These are phyloP conservation scores for Pammene fasciana DNA, from an alignment of 2,888 invertebrate genomes.

Conservation along the genomic window DNA sequence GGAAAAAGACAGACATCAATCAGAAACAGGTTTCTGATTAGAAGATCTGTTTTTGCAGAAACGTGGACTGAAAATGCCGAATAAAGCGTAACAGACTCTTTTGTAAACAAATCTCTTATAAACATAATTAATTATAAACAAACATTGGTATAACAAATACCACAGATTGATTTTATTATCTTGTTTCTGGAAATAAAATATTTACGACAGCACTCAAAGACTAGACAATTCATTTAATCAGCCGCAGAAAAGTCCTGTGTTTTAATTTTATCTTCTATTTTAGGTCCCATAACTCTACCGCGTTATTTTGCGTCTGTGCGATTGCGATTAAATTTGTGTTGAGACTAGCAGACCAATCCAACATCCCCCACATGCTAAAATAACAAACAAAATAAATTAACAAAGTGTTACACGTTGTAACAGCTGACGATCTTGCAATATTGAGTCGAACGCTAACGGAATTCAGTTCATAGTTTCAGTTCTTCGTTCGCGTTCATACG, in stretches of 20 bases:
- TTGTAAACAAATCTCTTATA: neutral
- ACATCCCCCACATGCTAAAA: slow-evolving; percentile 10
- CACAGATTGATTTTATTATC: neutral
- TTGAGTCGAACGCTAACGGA: slow-evolving; percentile 34
- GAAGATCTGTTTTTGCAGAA: too few relatives aligned
- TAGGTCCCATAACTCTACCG: too few relatives aligned
- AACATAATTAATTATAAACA: neutral
- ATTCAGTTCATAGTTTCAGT: slow-evolving; percentile 37
- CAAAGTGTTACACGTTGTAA: slow-evolving; percentile 32
- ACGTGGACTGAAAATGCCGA: too few relatives aligned
- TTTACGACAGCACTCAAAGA: slow-evolving; percentile 1
- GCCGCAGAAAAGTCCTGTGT: neutral
- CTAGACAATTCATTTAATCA: neutral
- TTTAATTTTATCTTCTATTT: too few relatives aligned
- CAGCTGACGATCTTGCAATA: slow-evolving; percentile 26
- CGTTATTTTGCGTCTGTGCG: too few relatives aligned
- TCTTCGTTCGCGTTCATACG: slow-evolving; percentile 36
- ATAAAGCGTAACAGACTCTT: neutral
- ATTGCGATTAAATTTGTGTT: slow-evolving; percentile 14
- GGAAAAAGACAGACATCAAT: too few relatives aligned
- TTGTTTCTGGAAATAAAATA: slow-evolving; percentile 4
- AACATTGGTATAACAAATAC: slow-evolving; percentile 2
- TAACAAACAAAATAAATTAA: slow-evolving; percentile 31
- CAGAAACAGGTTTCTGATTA: too few relatives aligned
- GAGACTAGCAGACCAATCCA: slow-evolving; percentile 13